These are phyloP conservation scores for Arenaria interpres DNA, from an alignment of 2,113 vertebrate species.

Conservation along the genomic window DNA sequence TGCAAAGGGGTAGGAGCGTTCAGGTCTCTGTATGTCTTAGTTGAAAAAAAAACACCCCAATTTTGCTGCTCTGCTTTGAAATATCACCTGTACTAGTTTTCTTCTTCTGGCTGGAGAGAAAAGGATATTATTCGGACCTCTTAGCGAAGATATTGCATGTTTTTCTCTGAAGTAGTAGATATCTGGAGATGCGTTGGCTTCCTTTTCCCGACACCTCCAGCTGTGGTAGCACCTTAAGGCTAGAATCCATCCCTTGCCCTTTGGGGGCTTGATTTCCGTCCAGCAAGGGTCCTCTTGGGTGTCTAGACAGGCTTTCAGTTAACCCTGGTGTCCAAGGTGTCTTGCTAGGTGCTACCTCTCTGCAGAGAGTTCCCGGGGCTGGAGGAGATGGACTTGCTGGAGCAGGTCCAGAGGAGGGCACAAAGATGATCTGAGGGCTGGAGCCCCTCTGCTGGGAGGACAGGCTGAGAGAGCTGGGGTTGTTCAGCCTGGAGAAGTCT, in stretches of 20 bases:
- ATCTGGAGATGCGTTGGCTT: neutral
- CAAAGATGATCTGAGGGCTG: neutral
- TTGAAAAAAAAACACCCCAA: accelerated
- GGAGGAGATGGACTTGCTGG: neutral
- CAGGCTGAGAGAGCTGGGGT: neutral
- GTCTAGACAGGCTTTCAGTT: neutral
- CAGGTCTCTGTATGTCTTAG: neutral
- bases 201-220: neutral
- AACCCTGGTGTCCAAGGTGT: neutral
- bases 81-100: neutral
- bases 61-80: neutral
- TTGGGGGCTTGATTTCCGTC: neutral
- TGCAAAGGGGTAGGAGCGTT: neutral
- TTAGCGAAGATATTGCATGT: accelerated
- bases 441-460: neutral
- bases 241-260: neutral
- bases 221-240: accelerated
- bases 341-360: neutral
- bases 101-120: neutral
- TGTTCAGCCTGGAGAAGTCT: neutral
- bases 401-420: neutral
- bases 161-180: neutral
- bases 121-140: neutral
- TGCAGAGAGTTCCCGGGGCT: neutral
- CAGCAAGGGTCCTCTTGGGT: neutral